These are phyloP conservation scores for Gyps fulvus DNA, from an alignment of 2,113 vertebrate genomes.

Conservation along the genomic window DNA sequence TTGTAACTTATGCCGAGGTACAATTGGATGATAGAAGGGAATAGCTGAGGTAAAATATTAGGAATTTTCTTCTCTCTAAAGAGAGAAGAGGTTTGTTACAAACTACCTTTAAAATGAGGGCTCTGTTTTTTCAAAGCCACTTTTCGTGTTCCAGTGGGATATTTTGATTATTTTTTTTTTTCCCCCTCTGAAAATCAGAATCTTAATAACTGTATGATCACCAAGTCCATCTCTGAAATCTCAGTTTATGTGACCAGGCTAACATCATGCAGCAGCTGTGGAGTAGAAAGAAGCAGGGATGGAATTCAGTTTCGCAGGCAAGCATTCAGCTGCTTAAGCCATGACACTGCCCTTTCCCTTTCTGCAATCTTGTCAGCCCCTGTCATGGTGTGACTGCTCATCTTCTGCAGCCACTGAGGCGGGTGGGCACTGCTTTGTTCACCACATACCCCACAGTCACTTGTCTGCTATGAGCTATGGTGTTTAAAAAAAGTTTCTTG, in stretches of 20 bases:
- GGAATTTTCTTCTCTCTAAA: neutral
- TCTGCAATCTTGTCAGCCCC: neutral
- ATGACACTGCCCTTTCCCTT: neutral
- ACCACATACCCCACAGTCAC: fast-evolving
- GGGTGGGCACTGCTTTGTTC: neutral
- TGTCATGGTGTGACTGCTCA: neutral
- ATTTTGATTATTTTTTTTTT: neutral
- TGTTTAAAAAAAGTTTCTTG: neutral
- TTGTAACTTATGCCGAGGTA: neutral
- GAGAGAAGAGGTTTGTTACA: neutral
- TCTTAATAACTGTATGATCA: neutral
- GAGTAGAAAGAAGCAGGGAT: neutral
- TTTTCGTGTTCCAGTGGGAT: neutral
- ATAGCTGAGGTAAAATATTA: neutral
- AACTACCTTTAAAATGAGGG: neutral
- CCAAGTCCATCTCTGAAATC: neutral
- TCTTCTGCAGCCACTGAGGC: neutral
- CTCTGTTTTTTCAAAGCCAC: neutral
- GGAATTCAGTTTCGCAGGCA: neutral
- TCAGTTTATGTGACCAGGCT: neutral
- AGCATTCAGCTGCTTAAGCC: neutral
- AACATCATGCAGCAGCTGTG: neutral
- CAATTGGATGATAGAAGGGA: neutral
- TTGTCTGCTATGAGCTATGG: neutral
- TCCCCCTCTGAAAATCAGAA: neutral